These are phyloP conservation scores for Epinephelus awoara DNA, from an alignment of 2,797 vertebrate species.

Conservation along the genomic window DNA sequence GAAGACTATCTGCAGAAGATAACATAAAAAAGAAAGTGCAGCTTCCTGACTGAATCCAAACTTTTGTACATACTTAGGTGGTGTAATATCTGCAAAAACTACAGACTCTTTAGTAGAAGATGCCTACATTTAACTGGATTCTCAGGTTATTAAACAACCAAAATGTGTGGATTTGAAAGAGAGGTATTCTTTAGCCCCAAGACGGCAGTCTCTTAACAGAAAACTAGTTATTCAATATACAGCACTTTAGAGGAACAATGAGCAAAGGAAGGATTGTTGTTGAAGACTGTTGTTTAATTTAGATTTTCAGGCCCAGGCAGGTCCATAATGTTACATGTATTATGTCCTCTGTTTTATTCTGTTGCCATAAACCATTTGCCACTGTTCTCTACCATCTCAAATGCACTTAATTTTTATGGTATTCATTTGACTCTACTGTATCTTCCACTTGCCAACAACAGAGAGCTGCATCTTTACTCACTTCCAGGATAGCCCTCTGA, in stretches of 20 bases:
- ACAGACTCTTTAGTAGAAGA: not conserved
- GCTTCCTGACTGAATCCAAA: not conserved
- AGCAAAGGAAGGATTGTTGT: too few relatives aligned
- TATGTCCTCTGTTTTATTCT: not conserved
- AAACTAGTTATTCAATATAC: not conserved
- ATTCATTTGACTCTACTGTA: not conserved
- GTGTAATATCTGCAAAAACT: too few relatives aligned
- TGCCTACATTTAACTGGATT: not conserved
- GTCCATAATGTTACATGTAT: not conserved
- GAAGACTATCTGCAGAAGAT: slow-evolving; percentile 13
- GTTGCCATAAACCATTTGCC: not conserved
- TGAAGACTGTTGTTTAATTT: too few relatives aligned
- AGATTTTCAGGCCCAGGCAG: not conserved
- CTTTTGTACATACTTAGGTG: too few relatives aligned
- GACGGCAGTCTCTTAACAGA: not conserved
- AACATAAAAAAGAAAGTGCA: not conserved
- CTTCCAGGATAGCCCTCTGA: not conserved
- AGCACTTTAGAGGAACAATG: not conserved
- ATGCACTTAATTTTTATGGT: not conserved
- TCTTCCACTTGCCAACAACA: slow-evolving; percentile 4
- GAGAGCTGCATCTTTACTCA: slow-evolving; percentile 8
- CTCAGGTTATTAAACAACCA: not conserved
- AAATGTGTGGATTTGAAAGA: not conserved
- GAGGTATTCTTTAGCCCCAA: not conserved
- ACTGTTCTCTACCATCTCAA: not conserved